These are phyloP conservation scores for Gibbula magus DNA, from an alignment of 2,888 invertebrate genomes.

Conservation along the genomic window DNA sequence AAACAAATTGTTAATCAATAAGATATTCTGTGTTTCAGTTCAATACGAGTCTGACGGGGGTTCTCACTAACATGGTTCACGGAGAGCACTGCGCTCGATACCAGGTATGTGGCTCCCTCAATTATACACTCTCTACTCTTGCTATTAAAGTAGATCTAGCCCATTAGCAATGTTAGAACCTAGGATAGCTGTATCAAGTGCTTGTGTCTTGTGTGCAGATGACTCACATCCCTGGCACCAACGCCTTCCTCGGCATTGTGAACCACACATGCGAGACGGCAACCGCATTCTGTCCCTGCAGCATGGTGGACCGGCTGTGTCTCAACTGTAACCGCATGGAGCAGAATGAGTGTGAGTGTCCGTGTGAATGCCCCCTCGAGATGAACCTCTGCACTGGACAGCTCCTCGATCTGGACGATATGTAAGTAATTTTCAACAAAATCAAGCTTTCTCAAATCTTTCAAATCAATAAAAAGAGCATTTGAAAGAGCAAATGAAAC, in stretches of 20 bases:
- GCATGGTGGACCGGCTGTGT: conserved; percentile 90
- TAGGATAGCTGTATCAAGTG: not conserved
- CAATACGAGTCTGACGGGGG: conserved; percentile 85
- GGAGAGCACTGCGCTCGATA: conserved; percentile 93
- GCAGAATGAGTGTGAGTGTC: conserved; percentile 95
- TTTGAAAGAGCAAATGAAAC: too few relatives aligned
- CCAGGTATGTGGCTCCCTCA: conserved; percentile 84
- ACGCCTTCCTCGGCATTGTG: conserved; percentile 90
- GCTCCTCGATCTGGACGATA: conserved; percentile 70
- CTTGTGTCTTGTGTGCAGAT: conserved; percentile 59
- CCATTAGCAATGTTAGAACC: too few relatives aligned
- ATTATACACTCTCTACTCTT: too few relatives aligned
- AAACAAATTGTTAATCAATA: too few relatives aligned
- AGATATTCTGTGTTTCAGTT: conserved; percentile 79
- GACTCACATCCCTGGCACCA: conserved; percentile 86
- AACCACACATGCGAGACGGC: conserved; percentile 88
- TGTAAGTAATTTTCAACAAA: conserved; percentile 64
- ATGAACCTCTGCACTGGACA: conserved; percentile 77
- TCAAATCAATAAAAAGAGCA: too few relatives aligned
- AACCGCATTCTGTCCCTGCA: conserved; percentile 93
- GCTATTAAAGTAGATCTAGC: too few relatives aligned
- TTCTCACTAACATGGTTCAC: conserved; percentile 88
- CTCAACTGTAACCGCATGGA: conserved; percentile 95
- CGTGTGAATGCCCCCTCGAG: conserved; percentile 88
- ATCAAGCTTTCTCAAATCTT: too few relatives aligned